phyloP scores from a whole-genome alignment of 2,113 vertebrate genomes.

The Varanus komodoensis region DNA sequence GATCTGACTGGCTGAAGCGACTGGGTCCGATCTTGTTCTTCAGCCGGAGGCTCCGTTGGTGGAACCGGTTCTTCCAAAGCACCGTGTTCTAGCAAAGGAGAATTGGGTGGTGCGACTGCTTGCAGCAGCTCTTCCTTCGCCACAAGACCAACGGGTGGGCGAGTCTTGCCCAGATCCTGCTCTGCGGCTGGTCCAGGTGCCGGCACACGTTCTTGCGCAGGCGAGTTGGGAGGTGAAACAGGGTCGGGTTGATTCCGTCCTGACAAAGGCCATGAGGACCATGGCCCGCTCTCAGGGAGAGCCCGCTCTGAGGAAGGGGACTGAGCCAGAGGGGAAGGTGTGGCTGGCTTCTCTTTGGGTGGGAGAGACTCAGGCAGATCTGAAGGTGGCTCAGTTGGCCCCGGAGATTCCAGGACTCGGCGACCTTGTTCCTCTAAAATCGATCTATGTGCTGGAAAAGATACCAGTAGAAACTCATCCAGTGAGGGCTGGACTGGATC shows the following conservation, averaged over 20 bases:
- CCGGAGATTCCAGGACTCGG: background rate
- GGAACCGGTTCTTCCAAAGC: no score
- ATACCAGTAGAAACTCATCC: background rate
- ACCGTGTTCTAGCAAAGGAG: background rate
- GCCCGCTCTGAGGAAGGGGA: background rate
- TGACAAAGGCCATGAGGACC: background rate
- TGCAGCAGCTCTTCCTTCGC: background rate
- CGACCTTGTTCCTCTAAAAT: background rate
- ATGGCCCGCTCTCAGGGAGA: rapidly evolving
- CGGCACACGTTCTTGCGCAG: background rate
- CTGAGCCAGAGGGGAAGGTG: rapidly evolving
- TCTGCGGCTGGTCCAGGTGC: background rate
- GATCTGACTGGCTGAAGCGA: background rate
- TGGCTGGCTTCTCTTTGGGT: background rate
- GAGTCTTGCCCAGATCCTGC: background rate
- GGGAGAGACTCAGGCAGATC: background rate
- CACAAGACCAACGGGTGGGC: no score
- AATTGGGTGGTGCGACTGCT: rapidly evolving
- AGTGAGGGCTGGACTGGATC: rapidly evolving
- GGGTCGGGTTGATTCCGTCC: background rate
- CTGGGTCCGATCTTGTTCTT: background rate
- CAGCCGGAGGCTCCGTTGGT: background rate
- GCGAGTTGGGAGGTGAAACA: background rate
- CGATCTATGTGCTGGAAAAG: rapidly evolving
- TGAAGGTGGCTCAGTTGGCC: rapidly evolving